Evolutionary conservation across 2,797 vertebrate genomes (phyloP), one percentile per base, ranked within the genome.

Genomic region (Loris lydekkerianus): DNA sequence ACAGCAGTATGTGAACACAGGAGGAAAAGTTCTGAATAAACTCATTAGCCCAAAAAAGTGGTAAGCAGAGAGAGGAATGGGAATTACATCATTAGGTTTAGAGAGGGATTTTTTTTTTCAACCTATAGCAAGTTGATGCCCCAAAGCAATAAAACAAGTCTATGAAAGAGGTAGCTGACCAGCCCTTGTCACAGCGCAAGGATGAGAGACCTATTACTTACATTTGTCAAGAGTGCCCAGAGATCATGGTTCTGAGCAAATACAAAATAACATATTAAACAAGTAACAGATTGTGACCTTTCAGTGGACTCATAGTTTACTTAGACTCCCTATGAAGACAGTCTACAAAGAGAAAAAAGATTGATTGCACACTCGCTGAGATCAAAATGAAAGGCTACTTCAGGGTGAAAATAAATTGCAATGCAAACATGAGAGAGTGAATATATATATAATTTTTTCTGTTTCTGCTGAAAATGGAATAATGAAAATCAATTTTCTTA

Each of bases 1-100:
- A 23, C 10, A 80, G 49, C 40, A 85, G 10, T 70, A 56, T 75
- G 86, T 93, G 94, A 95, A 93, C 75, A 91, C 14, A 67, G 46
- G 20, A 94, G 21, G 18, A 73, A 97, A 96, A 95, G 61, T 96
- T 93, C 63, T 80, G 61, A 97, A 95, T 97, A 96, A 97, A 96
- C 70, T 92, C 86, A 82, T 93, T 97, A 97, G 61, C n/a, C 85
- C 56, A 91, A 69, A 93, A 97, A 92, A 93, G 65, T 91, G 82
- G 53, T 89, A 72, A 83, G 40, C 81, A 95, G 40, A 60, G 10
- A 69, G 89, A 8, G 9, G 67, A 84, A 82, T 70, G 49, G 25
- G 60, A 69, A 89, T 91, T 85, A 70, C 9, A 40, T 27, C 49
- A 63, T 78, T 49, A 93, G 60, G 31, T 34, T 91, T 27, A 86